These are phyloP conservation scores for Darevskia mixta DNA, from an alignment of 2,797 vertebrate genomes.

Conservation along the genomic window DNA sequence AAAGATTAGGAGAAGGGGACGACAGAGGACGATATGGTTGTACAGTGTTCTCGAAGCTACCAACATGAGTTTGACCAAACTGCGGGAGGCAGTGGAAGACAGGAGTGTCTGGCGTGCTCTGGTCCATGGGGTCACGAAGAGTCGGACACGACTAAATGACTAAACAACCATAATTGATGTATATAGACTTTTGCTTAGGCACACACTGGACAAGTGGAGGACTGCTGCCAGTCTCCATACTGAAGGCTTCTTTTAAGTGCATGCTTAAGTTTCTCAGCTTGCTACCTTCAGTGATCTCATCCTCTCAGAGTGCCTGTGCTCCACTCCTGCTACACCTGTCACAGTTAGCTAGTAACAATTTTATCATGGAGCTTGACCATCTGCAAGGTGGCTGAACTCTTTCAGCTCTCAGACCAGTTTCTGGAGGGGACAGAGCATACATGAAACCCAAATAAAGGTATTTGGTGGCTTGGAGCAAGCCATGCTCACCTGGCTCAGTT, in stretches of 20 bases:
- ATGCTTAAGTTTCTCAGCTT: background rate
- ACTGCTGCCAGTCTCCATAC: background rate
- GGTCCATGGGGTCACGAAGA: no score
- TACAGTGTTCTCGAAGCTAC: no score
- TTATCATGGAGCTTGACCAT: background rate
- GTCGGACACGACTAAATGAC: no score
- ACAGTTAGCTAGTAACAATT: background rate
- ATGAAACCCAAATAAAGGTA: background rate
- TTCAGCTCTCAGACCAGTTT: background rate
- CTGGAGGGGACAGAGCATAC: background rate
- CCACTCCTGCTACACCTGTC: background rate
- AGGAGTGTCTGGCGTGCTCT: no score
- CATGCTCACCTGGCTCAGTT: background rate
- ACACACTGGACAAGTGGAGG: background rate
- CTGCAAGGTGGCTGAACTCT: background rate
- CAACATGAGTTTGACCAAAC: no score
- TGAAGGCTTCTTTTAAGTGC: background rate
- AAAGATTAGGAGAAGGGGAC: no score
- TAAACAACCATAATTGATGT: no score
- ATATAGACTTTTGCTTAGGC: background rate
- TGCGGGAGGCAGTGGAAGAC: no score
- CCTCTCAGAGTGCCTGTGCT: background rate
- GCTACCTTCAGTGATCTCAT: background rate
- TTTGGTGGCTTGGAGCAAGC: background rate
- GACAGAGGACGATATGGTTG: no score